These are phyloP conservation scores for Emydoidea blandingii DNA, from an alignment of 2,797 vertebrate species.

Conservation along the genomic window DNA sequence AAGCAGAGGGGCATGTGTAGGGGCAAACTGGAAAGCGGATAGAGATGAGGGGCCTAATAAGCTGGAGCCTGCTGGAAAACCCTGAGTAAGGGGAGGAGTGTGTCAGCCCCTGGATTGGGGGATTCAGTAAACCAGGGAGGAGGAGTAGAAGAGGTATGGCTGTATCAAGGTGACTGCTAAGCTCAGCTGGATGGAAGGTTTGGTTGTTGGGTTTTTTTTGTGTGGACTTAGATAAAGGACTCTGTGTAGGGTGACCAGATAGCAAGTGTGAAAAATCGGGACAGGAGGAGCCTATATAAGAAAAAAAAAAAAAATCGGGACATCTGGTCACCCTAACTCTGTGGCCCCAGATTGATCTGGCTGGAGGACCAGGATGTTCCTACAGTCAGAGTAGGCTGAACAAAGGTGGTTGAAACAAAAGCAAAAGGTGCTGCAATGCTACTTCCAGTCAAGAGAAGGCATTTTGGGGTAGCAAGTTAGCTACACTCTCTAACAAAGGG, in stretches of 20 bases:
- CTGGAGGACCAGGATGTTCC: not conserved
- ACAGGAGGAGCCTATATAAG: too few relatives aligned
- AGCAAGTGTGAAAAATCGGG: too few relatives aligned
- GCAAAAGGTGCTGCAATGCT: not conserved
- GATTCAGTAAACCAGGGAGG: not conserved
- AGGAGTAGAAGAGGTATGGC: not conserved
- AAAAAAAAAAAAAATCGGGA: too few relatives aligned
- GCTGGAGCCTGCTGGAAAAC: not conserved
- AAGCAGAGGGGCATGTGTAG: not conserved
- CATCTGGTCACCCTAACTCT: too few relatives aligned
- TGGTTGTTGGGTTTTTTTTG: not conserved
- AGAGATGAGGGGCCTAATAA: not conserved
- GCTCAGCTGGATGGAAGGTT: not conserved
- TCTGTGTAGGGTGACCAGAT: not conserved
- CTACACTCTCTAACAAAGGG: not conserved
- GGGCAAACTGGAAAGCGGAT: not conserved
- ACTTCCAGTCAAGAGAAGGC: not conserved
- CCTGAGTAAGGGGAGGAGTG: not conserved
- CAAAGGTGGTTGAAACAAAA: not conserved
- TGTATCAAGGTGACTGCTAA: not conserved
- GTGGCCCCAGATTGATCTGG: not conserved
- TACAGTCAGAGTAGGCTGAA: not conserved
- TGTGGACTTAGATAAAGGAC: not conserved
- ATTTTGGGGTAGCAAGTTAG: not conserved
- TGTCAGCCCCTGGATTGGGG: not conserved